phyloP scores from a whole-genome alignment of 1,140 invertebrate genomes.

The Coptotermes formosanus region DNA sequence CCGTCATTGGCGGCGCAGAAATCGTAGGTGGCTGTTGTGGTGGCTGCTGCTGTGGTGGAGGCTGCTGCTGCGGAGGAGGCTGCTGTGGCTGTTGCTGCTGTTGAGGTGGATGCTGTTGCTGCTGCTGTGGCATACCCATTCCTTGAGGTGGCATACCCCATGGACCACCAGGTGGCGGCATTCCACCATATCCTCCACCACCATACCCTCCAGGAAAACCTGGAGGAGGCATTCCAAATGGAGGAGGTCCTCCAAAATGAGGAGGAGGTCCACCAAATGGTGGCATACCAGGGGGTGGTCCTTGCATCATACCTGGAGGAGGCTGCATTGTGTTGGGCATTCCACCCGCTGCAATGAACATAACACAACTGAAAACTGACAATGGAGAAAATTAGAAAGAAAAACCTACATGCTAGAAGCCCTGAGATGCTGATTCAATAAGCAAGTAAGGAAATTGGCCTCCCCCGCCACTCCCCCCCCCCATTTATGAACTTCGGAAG shows the following conservation, averaged over 20 bases:
- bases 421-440: background rate
- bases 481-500: too few species aligned
- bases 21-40: conserved; percentile 48
- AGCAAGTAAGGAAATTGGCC: too few species aligned
- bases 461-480: too few species aligned
- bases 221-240: conserved; percentile 67
- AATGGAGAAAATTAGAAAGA: too few species aligned
- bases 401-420: too few species aligned
- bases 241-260: conserved; percentile 59
- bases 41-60: conserved; percentile 42
- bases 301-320: conserved; percentile 53
- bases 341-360: conserved; percentile 22
- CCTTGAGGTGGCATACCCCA: conserved; percentile 48
- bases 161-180: conserved; percentile 53
- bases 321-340: conserved; percentile 56
- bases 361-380: background rate
- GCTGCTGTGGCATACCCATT: conserved; percentile 38
- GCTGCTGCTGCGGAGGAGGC: conserved; percentile 35
- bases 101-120: conserved; percentile 43
- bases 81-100: conserved; percentile 50
- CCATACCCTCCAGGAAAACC: conserved; percentile 50
- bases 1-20: conserved; percentile 43
- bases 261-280: conserved; percentile 57
- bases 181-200: conserved; percentile 44
- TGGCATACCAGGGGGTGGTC: conserved; percentile 58